phyloP scores from a whole-genome alignment of 1,140 invertebrate genomes.

The Solenopsis fugax region DNA sequence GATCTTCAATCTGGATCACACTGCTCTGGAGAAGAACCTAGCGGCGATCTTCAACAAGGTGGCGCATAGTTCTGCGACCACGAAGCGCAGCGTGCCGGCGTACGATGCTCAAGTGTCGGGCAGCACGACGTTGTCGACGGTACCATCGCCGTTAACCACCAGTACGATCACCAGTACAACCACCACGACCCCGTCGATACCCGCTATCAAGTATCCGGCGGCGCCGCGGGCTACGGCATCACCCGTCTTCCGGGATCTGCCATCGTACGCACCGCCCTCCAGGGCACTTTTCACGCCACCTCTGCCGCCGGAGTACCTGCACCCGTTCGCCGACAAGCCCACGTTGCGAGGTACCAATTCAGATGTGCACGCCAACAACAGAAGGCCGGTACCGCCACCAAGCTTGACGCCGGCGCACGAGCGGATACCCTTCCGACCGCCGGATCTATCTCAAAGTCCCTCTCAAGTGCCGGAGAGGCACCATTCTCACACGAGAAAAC shows the following conservation, averaged over 20 bases:
- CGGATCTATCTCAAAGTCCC: constrained; percentile 86
- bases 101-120: constrained; percentile 88
- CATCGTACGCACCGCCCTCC: constrained; percentile 93
- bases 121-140: constrained; percentile 87
- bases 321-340: constrained; percentile 94
- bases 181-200: constrained; percentile 71
- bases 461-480: constrained; percentile 84
- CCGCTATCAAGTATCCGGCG: constrained; percentile 78
- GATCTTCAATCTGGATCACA: constrained; percentile 83
- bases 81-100: constrained; percentile 89
- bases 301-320: constrained; percentile 91
- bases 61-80: constrained; percentile 89
- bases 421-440: constrained; percentile 92
- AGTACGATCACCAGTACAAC: constrained; percentile 84
- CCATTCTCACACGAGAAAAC: constrained; percentile 87
- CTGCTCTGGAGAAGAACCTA: constrained; percentile 88
- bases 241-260: constrained; percentile 87
- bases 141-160: constrained; percentile 88
- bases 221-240: constrained; percentile 79
- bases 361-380: constrained; percentile 88
- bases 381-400: constrained; percentile 91
- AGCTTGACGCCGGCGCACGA: constrained; percentile 92
- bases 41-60: constrained; percentile 90
- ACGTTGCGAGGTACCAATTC: constrained; percentile 91
- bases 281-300: constrained; percentile 93